Evolutionary conservation across 1,140 invertebrate genomes (phyloP), one percentile per base, ranked within the genome.

Genomic region (Cotesia glomerata): DNA sequence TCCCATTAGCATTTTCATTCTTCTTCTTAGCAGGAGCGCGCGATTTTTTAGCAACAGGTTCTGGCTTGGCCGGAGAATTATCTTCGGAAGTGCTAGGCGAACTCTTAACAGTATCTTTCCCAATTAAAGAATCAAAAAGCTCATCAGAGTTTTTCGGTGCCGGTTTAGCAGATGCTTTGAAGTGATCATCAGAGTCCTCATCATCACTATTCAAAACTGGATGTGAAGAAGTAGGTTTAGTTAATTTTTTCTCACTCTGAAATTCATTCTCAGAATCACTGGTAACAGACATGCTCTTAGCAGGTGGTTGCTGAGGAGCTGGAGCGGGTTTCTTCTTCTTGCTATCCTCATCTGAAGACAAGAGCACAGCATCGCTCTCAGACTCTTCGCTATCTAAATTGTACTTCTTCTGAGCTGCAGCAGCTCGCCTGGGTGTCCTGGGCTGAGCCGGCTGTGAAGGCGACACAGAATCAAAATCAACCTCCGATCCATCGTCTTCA

Each of bases 51-150:
- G 39, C 35, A 1, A 34, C 32, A 62, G 35, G 11, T 2, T 39
- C 68, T 9, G 74, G 36, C 73, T 84, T 74, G 0, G 26, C 5
- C 39, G 84, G 75, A 0, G 80, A 82, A 35, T 82, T 82, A 59
- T 86, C 83, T 2, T 74, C 63, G 2, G 81, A 82, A 11, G 79
- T 80, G 7, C 71, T 56, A 63, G 51, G 0, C 65, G 72, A 77
- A 18, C 59, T 5, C 71, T 68, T 76, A 26, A 61, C 65, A 11
- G 83, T 78, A 13, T 78, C 78, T 64, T 74, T 81, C n/a, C 79
- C 80, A 16, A 86, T 69, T n/a, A 87, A 73, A 5, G 85, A 86
- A 73, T 87, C 85, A 51, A 87, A 87, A 13, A 87, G 76, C 77
- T 87, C 84, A 69, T 87, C 85, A 0, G 84, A 85, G 74, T 81